Evolutionary conservation across 2,888 invertebrate species (phyloP).

Genomic region (Andrena camellia): DNA sequence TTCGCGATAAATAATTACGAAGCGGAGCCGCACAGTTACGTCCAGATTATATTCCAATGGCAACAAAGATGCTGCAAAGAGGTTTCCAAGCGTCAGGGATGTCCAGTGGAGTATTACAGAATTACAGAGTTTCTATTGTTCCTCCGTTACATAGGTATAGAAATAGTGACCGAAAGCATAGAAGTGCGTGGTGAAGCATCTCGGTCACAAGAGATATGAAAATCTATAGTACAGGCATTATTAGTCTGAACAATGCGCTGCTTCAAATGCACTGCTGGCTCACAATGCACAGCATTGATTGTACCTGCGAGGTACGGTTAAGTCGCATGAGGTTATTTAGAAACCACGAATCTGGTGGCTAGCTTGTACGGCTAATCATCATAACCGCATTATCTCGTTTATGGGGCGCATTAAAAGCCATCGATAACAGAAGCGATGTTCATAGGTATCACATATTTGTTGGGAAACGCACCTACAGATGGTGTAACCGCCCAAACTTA

Average conservation of each 20-base stretch:
- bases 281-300: neutral
- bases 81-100: neutral
- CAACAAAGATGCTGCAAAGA: neutral
- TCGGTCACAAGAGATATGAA: neutral
- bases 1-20: neutral
- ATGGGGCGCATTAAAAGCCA: neutral
- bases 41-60: neutral
- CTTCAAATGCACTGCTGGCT: neutral
- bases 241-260: neutral
- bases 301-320: neutral
- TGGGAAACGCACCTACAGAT: neutral
- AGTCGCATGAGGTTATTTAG: neutral
- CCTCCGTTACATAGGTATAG: too few species aligned
- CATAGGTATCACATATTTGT: neutral
- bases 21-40: too few species aligned
- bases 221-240: neutral
- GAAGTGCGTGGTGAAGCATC: neutral
- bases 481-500: neutral
- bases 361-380: neutral
- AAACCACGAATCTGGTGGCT: neutral
- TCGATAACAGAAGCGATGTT: neutral
- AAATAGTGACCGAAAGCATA: too few species aligned
- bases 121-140: too few species aligned
- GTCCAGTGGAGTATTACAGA: too few species aligned
- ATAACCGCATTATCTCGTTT: constrained; percentile 9